Base-by-base conservation (phyloP, 2,113 vertebrate genomes). In the Tamias sibiricus region DNA sequence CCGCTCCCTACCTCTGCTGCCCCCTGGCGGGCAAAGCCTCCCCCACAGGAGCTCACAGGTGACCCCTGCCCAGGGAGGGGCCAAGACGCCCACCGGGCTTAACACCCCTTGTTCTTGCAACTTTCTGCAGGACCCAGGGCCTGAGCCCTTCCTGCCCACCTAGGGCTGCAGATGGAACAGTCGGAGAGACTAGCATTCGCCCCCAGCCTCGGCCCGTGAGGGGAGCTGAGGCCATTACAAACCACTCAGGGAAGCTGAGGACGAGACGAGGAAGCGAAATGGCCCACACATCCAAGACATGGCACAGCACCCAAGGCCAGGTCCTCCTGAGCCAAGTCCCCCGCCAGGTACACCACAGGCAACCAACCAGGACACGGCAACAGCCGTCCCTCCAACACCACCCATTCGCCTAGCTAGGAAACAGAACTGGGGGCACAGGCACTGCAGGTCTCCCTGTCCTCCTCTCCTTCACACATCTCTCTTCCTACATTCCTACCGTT, bases 1-100 rank as follows among this genome's bases (percentile, higher is more conserved):
- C 47, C 16, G 32, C 79, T 77, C 83, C 59, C 75, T 87, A n/a
- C 52, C 81, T 90, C 69, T 94, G 77, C 85, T 96, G 96, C 77
- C 95, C 88, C 88, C 91, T 85, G 84, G 76, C 12, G 19, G 93
- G 81, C 37, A 44, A 26, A 72, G 80, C 24, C 35, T 42, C 81
- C 75, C 44, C 66, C 77, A 8, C 22, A 72, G 49, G 71, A 37
- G 35, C 22, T 44, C 42, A 12, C 77, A 49, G 47, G 54, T 47
- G 87, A 72, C 91, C 95, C 90, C 24, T 0, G 52, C 52, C 97
- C 64, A 52, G 49, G 71, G 72, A 94, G 71, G 79, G 66, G 14
- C 75, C 64, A 4, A 37, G 79, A 40, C 4, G 6, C 64, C 47
- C 87, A 86, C 52, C 37, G 32, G 49, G 44, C 47, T 74, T 49